Conservation (phyloP, 92 coral and sea anemone genomes). For the Epizoanthus ramosus region DNA sequence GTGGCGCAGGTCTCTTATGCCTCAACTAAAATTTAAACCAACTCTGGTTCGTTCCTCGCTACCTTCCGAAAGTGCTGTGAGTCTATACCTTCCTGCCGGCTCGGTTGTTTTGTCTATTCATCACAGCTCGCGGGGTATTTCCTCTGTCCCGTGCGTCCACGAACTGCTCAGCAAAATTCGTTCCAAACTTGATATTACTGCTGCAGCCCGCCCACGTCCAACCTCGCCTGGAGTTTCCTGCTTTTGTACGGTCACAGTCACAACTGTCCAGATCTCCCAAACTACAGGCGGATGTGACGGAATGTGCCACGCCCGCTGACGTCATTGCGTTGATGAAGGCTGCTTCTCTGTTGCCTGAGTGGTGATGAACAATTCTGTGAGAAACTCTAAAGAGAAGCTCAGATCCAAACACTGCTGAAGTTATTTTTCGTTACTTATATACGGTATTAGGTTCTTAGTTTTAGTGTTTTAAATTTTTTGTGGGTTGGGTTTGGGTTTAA, state of each 20-base stretch:
- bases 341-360: constrained; percentile 86
- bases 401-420: too few relatives aligned
- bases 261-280: constrained; percentile 83
- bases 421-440: too few relatives aligned
- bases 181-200: constrained; percentile 91
- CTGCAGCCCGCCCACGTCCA: constrained; percentile 98
- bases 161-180: constrained; percentile 83
- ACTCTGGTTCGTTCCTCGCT: neutral
- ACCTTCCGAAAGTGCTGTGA: neutral
- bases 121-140: constrained; percentile 69
- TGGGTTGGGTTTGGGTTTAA: too few relatives aligned
- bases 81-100: constrained; percentile 86
- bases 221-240: constrained; percentile 72
- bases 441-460: too few relatives aligned
- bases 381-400: neutral
- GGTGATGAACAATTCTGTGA: neutral
- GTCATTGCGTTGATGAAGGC: constrained; percentile 95
- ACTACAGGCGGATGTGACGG: constrained; percentile 86
- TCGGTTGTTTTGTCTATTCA: constrained; percentile 92
- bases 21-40: neutral
- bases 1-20: too few relatives aligned
- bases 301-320: constrained; percentile 95
- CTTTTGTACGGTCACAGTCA: constrained; percentile 85
- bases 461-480: too few relatives aligned
- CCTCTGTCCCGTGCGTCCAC: constrained; percentile 85